Base-by-base conservation (phyloP, 1,140 invertebrate genomes). In the Nomia melanderi region DNA sequence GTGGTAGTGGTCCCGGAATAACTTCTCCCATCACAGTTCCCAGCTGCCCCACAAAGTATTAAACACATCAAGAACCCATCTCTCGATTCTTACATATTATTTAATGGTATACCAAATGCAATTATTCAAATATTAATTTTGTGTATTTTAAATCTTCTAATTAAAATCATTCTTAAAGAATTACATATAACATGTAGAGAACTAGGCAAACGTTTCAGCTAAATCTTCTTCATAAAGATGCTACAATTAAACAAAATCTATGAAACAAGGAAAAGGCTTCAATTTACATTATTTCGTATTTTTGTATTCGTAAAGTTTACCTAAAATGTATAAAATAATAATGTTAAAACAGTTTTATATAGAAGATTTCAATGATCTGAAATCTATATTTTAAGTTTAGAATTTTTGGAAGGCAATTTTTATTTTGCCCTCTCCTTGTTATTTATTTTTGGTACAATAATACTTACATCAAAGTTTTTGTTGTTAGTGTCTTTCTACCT, bases 11-110 rank as follows among this genome's bases (percentile, higher is more conserved):
- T 90, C 88, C 88, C 84, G 82, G 88, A 90, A 84, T 88, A 90
- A 91, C 84, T 83, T 90, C 89, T 90, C 88, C 86, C 86, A 86
- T 87, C 86, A 89, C 87, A 84, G 90, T 90, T 87, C 79, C 90
- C 84, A 89, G 86, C 88, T 91, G 89, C 83, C 85, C 85, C 89
- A 88, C 82, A 89, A 90, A 90, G 85, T 88, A 89, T 87, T 87
- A 88, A 87, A 90, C 82, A 81, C 83, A 87, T 90, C 75, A 90
- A 88, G 85, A 87, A 86, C 76, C 79, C 76, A 84, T 73, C 39
- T 85, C 29, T 54, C 83, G 65, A 84, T 62, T 80, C 81, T 85
- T 67, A 74, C 63, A 79, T 54, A 75, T 76, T 77, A 84, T 80
- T 77, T 77, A 31, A 39, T 70, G 25, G 33, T 53, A 69, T 65